Base-by-base conservation (phyloP, 2,113 vertebrate species). In the Puffinus mauretanicus region DNA sequence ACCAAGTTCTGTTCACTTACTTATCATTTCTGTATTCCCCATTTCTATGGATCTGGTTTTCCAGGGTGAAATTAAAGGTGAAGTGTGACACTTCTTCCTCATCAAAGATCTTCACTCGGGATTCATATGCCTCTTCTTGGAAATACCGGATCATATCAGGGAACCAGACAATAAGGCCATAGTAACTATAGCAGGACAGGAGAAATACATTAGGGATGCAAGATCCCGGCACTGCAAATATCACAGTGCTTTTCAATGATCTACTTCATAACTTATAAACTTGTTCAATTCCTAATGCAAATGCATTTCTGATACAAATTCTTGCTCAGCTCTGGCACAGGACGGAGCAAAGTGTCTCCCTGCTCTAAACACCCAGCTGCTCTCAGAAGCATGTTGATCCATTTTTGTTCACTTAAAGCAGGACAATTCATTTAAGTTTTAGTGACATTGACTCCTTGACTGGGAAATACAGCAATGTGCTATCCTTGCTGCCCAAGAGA, bases 71-170 rank as follows among this genome's bases (percentile, higher is more conserved):
- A 97, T 99, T 99, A 92, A 99, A 99, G 66, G 99, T 99, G 97
- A 99, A 99, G 4, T 97, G 98, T 5, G 98, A 98, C 24, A 99
- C 98, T 3, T 98, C 97, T 81, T 99, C 99, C 13, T 98, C 94
- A 11, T 98, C 96, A 88, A 99, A 99, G 15, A 98, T 94, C 95
- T 98, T 98, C 54, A 99, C 98, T 73, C 98, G 98, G 49, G 98
- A 98, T 87, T 99, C 98, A 14, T 99, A 99, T 2, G 99, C 99
- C 90, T 99, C 99, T 4, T 99, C 99, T 97, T 99, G 99, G 96
- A 99, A 98, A 95, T 99, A 99, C 10, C 99, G 99, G 91, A 99
- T 99, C 99, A 99, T 99, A 78, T 99, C 99, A 13, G 99, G 99
- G 95, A 99, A 99, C 99, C 99, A 99, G 58, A 99, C 99, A 4